A percentile compares a stretch with the other conserved stretches of the same genome.
These are phyloP conservation scores for Cyanistes caeruleus DNA, from an alignment of 2,113 vertebrate genomes.

Conservation along the genomic window DNA sequence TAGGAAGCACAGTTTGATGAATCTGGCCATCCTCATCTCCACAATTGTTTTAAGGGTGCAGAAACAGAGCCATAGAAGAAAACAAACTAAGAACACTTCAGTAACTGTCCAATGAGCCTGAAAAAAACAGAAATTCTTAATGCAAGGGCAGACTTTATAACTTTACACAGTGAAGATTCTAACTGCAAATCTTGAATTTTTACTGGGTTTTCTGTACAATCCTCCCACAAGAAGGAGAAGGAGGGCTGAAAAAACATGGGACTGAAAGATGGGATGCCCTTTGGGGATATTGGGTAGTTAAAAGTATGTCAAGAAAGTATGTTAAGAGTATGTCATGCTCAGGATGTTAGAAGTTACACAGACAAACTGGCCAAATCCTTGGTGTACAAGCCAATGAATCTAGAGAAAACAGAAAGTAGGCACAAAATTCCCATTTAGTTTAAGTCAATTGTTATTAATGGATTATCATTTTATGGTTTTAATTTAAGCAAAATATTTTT, in stretches of 20 bases:
- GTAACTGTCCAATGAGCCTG: not conserved
- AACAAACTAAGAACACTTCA: not conserved
- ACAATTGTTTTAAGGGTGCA: not conserved
- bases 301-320: too few species aligned
- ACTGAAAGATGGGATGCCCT: not conserved
- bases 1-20: not conserved
- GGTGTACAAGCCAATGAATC: not conserved
- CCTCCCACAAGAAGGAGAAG: not conserved
- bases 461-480: not conserved
- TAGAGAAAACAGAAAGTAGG: not conserved
- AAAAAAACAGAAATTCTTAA: not conserved
- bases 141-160: not conserved
- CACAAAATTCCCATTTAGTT: not conserved
- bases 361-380: not conserved
- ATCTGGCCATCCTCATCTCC: not conserved
- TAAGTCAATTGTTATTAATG: not conserved
- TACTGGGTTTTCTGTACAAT: not conserved
- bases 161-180: not conserved
- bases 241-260: not conserved
- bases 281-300: not conserved
- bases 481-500: not conserved
- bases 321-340: not conserved
- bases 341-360: not conserved
- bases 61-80: not conserved
- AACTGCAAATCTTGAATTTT: not conserved